These are phyloP conservation scores for Lypha dubia DNA, from an alignment of 2,888 invertebrate species.

Conservation along the genomic window DNA sequence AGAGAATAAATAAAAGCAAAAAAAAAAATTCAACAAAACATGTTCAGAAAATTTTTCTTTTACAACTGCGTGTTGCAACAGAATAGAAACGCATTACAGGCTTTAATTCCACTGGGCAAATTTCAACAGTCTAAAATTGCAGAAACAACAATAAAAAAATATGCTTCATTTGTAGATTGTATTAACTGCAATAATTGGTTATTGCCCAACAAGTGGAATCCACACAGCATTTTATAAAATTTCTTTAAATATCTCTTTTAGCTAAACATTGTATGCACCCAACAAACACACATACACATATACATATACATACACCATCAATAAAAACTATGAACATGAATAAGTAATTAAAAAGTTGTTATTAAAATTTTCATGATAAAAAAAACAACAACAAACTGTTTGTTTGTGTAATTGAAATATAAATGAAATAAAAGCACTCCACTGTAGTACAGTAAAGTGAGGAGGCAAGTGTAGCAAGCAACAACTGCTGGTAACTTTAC, in stretches of 20 bases:
- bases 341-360: constrained; percentile 76
- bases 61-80: constrained; percentile 27
- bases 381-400: too few species aligned
- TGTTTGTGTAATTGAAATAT: constrained; percentile 72
- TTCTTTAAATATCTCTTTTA: not conserved
- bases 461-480: constrained; percentile 12
- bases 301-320: too few species aligned
- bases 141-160: constrained; percentile 12
- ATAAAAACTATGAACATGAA: constrained; percentile 71
- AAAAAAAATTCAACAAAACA: constrained; percentile 34
- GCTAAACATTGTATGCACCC: not conserved
- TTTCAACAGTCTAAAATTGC: constrained; percentile 9
- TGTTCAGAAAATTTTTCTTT: constrained; percentile 2
- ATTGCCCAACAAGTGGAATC: constrained; percentile 40
- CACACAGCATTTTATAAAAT: constrained; percentile 13
- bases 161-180: constrained; percentile 17
- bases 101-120: constrained; percentile 45
- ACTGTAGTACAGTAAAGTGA: not conserved
- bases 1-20: not conserved
- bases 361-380: constrained; percentile 72
- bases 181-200: constrained; percentile 60
- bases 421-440: constrained; percentile 64
- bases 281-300: not conserved
- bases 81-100: constrained; percentile 37
- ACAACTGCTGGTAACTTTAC: constrained; percentile 30